Conservation (phyloP, 1,140 invertebrate genomes). For the Delia radicum region DNA sequence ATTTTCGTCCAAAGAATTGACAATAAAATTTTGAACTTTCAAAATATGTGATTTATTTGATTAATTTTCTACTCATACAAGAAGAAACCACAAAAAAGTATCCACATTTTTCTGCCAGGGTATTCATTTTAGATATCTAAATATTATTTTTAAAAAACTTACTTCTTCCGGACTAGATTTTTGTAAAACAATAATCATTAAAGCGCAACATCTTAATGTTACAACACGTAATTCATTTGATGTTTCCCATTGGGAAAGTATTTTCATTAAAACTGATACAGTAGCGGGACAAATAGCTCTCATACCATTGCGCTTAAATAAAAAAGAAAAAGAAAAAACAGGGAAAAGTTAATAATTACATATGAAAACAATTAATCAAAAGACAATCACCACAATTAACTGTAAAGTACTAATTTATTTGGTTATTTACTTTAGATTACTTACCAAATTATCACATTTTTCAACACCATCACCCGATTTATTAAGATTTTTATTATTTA, state of each 20-base stretch:
- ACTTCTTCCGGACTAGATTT: conserved; percentile 64
- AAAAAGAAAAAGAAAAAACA: background rate
- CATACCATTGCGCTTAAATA: conserved; percentile 64
- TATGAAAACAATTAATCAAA: background rate
- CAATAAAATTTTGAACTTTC: too few species aligned
- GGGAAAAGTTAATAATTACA: background rate
- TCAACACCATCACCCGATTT: conserved; percentile 49
- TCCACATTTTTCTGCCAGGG: background rate
- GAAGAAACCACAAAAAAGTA: too few species aligned
- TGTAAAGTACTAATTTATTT: background rate
- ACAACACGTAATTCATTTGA: conserved; percentile 51
- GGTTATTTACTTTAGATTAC: conserved; percentile 31
- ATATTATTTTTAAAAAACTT: conserved; percentile 28
- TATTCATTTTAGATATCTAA: background rate
- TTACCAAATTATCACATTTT: conserved; percentile 56
- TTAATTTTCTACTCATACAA: background rate
- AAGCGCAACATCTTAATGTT: conserved; percentile 61
- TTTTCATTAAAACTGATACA: conserved; percentile 61
- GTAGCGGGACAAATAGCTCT: conserved; percentile 65
- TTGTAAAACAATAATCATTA: conserved; percentile 63
- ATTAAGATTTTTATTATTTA: conserved; percentile 49
- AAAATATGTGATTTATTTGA: background rate
- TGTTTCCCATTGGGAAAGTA: conserved; percentile 55
- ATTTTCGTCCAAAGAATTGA: too few species aligned
- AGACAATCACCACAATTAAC: background rate